Evolutionary conservation across 2,888 invertebrate species (phyloP), one percentile per base, ranked within the genome.

Genomic region (Platerodrilus igneus): DNA sequence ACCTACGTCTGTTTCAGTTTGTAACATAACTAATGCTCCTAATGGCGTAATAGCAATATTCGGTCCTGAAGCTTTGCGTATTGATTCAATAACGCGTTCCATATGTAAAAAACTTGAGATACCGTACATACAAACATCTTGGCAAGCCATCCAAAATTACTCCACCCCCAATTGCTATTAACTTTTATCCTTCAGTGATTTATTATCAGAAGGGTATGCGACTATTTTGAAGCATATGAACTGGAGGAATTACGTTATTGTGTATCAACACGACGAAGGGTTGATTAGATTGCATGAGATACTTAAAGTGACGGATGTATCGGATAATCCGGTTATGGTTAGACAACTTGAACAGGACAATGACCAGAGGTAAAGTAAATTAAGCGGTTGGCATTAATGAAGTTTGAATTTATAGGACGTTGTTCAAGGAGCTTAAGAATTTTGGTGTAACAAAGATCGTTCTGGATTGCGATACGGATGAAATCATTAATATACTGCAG

Each of bases 191-290:
- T 10, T 11, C 13, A 23, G 10, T 2, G 73, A 78, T 13, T 57
- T 76, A 1, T 70, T 85, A 25, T 76, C 84, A 2, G 72, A 74
- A 66, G 84, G 81, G 0, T 75, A 78, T 41, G 78, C 80, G 1
- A 77, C 79, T 18, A 72, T 86, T 6, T 76, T 89, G 2, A 73
- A 75, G 41, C 74, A 78, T 37, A 77, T 84, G 69, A 72, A 79
- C 40, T 92, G 89, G 89, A 77, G 77, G 36, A 76, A 76, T 45
- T 89, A 86, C 59, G 82, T 86, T 2, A 76, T 88, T 31, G 68
- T 91, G 10, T 92, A 90, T 56, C 86, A 92, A 60, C 76, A 77
- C 34, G 76, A 83, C 43, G 80, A 83, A 41, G 84, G 87, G 60
- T 69, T 91, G 32, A 72, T 83, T 28, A 76, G 86, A 45, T 67